Evolutionary conservation across 2,113 vertebrate species (phyloP).

Genomic region (Hassar affinis): DNA sequence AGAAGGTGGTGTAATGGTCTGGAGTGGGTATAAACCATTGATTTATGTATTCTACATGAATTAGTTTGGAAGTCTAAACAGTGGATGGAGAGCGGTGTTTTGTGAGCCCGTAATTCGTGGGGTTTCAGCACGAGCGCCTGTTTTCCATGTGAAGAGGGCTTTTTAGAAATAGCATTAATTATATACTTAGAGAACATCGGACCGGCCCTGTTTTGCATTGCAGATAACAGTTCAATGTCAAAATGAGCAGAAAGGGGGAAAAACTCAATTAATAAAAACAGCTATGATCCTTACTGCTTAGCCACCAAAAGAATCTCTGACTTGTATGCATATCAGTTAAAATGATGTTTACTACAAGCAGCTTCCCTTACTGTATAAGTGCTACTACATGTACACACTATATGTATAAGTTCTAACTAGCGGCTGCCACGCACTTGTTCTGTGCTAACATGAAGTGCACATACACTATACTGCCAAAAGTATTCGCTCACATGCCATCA

Average conservation of each 20-base stretch:
- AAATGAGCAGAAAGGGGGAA: slow-evolving; percentile 50
- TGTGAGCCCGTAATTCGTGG: slow-evolving; percentile 64
- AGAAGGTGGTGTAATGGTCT: slow-evolving; percentile 71
- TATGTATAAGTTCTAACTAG: no score
- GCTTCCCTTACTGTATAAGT: slow-evolving; percentile 55
- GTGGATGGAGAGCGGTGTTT: slow-evolving; percentile 70
- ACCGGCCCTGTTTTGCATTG: slow-evolving; percentile 76
- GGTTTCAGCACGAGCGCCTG: slow-evolving; percentile 69
- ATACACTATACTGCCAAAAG: no score
- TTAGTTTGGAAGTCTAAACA: slow-evolving; percentile 80
- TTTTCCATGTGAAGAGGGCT: slow-evolving; percentile 79
- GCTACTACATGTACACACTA: slow-evolving; percentile 45
- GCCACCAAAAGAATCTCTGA: slow-evolving; percentile 57
- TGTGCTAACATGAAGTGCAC: slow-evolving; percentile 20
- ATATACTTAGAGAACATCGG: slow-evolving; percentile 74
- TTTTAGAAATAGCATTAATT: slow-evolving; percentile 80
- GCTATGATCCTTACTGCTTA: slow-evolving; percentile 61
- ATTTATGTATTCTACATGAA: slow-evolving; percentile 82
- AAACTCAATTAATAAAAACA: slow-evolving; percentile 72
- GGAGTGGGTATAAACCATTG: slow-evolving; percentile 74
- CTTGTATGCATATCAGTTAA: slow-evolving; percentile 63
- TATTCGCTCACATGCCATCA: no score
- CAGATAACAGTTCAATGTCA: slow-evolving; percentile 70
- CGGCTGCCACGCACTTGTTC: not conserved
- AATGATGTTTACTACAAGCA: slow-evolving; percentile 57